Evolutionary conservation across 2,888 invertebrate genomes (phyloP), one percentile per base, ranked within the genome.

Genomic region (Meiosimyza platycephala): DNA sequence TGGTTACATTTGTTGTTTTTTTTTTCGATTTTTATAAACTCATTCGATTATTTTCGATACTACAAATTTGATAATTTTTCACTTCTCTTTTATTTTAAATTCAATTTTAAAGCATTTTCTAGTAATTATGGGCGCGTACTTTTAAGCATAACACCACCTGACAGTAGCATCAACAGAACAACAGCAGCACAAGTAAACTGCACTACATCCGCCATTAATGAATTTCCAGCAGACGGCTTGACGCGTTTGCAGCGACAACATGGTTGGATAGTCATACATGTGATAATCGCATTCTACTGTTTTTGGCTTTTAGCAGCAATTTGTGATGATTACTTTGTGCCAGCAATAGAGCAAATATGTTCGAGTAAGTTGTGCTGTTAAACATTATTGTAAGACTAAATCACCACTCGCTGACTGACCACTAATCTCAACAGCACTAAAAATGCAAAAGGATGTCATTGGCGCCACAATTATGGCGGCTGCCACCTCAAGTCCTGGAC

Each of bases 381-480:
- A 85, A 90, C 92, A 52, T 93, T 94, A 81, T 93, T 84, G 91
- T 90, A 81, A 93, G 92, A 85, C 91, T 92, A 28, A 28, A 28
- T 28, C 28, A 28, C 47, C 91, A 92, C 89, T 90, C 91, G 89
- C 87, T 71, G 75, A 75, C 28, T 48, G 2, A 28, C 22, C n/a
- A 22, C 22, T 6, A 15, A 22, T 47, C 54, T 48, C 28, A 22
- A 6, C 87, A 93, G 93, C 91, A 60, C 82, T 93, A 74, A 91
- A 92, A 79, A 91, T 94, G 91, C 91, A 93, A 7, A 92, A 92
- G 80, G 95, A 96, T 86, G 95, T 96, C 70, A 95, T 95, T 1
- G 96, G 95, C 3, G 96, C 96, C 33, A 96, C 96, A 0, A 95
- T 96, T 83, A 94, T 96, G 95, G 96, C 96, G 7, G 92, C 95